These are phyloP conservation scores for Callyntrura guangdongensis DNA, from an alignment of 2,888 invertebrate genomes.

Conservation along the genomic window DNA sequence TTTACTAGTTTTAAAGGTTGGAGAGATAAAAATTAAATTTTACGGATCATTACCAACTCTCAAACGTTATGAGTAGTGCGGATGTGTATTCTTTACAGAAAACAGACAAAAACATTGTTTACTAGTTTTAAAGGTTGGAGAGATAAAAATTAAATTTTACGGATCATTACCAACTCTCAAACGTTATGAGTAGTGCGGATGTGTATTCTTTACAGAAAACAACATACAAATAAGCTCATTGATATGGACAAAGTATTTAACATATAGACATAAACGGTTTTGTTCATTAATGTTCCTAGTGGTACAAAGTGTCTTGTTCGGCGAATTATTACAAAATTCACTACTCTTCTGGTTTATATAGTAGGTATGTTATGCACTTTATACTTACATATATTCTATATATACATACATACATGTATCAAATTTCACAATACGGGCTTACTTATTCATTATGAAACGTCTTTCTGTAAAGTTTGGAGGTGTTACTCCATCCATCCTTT, in stretches of 20 bases:
- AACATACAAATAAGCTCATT: not conserved
- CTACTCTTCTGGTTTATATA: no score
- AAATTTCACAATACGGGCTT: no score
- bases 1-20: constrained; percentile 1
- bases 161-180: constrained; percentile 1
- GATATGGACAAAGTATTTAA: not conserved
- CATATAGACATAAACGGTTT: no score
- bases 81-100: not conserved
- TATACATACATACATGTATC: no score
- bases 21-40: constrained; percentile 15
- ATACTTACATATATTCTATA: no score
- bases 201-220: not conserved
- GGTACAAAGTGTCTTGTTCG: no score
- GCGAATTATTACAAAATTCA: no score
- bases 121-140: constrained; percentile 1
- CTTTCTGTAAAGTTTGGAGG: not conserved
- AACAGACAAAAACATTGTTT: not conserved
- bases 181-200: no score
- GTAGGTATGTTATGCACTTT: no score
- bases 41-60: constrained; percentile 1
- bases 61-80: no score
- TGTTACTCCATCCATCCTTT: not conserved
- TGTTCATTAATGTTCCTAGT: no score
- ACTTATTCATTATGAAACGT: not conserved
- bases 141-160: constrained; percentile 16